A percentile compares a stretch with the other conserved stretches of the same genome.
Evolutionary conservation across 2,797 vertebrate genomes (phyloP).

Genomic region (Sitta carolinensis): DNA sequence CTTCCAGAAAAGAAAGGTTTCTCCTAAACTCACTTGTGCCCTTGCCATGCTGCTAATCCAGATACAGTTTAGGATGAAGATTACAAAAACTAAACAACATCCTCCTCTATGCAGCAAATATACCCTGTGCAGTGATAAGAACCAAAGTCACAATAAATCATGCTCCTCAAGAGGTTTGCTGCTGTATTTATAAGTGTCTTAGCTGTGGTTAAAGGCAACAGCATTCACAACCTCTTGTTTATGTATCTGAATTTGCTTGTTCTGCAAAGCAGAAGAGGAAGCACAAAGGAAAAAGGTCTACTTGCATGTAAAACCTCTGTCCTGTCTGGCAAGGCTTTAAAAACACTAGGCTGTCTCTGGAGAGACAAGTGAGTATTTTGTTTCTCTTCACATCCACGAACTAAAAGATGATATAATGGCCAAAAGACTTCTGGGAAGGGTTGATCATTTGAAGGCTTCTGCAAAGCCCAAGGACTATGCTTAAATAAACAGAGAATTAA

Average conservation of each 20-base stretch:
- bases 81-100: not conserved
- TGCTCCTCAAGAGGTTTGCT: not conserved
- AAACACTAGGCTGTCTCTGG: not conserved
- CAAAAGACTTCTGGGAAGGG: not conserved
- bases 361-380: not conserved
- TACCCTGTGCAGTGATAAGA: not conserved
- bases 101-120: not conserved
- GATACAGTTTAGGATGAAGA: not conserved
- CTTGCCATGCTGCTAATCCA: not conserved
- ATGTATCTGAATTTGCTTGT: not conserved
- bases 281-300: not conserved
- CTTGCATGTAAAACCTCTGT: not conserved
- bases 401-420: not conserved
- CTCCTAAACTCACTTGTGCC: not conserved
- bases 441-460: not conserved
- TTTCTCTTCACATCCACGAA: not conserved
- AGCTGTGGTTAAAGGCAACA: not conserved
- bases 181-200: not conserved
- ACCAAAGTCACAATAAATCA: not conserved
- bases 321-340: not conserved
- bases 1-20: not conserved
- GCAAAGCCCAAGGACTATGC: not conserved
- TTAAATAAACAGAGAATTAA: not conserved
- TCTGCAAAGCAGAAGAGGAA: not conserved
- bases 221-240: not conserved